phyloP scores from a whole-genome alignment of 1,140 invertebrate genomes.

The Drosophila virilis region DNA sequence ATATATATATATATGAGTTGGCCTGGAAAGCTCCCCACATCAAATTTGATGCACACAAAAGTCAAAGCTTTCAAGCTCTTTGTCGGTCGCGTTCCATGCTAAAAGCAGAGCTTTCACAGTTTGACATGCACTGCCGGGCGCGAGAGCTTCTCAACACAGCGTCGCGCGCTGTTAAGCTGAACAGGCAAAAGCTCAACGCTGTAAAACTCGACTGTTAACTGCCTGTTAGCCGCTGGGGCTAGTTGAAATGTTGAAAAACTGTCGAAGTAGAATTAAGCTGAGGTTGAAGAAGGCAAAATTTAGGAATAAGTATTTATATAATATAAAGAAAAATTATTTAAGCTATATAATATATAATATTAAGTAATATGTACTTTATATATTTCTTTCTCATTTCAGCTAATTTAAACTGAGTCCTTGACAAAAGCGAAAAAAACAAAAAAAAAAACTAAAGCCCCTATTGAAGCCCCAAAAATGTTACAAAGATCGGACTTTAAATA shows the following conservation, averaged over 20 bases:
- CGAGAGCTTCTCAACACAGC: constrained; percentile 11
- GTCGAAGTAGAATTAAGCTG: too few species aligned
- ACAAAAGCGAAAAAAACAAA: too few species aligned
- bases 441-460: too few species aligned
- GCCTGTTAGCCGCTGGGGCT: background rate
- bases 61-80: background rate
- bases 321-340: too few species aligned
- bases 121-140: constrained; percentile 1
- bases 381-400: too few species aligned
- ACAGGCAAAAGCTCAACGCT: constrained; percentile 22
- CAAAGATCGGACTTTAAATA: too few species aligned
- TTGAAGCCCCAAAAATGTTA: too few species aligned
- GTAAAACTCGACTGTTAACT: background rate
- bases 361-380: too few species aligned
- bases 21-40: background rate
- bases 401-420: too few species aligned
- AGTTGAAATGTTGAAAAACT: background rate
- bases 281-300: too few species aligned
- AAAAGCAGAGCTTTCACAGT: constrained; percentile 13
- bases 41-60: background rate
- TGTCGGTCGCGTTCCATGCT: constrained; percentile 42
- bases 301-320: too few species aligned
- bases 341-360: too few species aligned
- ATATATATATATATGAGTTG: background rate
- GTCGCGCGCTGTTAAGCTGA: constrained; percentile 13